Evolutionary conservation across 2,797 vertebrate genomes (phyloP), one percentile per base, ranked within the genome.

Genomic region (Labroides dimidiatus): DNA sequence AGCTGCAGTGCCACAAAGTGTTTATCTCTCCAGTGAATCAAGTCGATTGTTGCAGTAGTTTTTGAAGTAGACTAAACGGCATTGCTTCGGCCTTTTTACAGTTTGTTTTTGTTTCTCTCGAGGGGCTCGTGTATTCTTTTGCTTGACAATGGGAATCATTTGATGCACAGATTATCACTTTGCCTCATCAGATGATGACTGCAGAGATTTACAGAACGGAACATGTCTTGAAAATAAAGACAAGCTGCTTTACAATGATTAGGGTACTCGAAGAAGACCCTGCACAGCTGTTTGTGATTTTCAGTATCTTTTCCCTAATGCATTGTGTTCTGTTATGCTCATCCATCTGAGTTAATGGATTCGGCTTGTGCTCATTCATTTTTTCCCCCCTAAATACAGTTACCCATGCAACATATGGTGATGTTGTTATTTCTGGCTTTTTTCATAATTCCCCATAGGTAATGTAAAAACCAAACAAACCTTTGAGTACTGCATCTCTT

Each of bases 181-280:
- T 23, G 14, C 50, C 43, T 78, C 55, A 52, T 64, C 55, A 78
- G 39, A 73, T 42, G 19, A 17, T 6, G 14, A 39, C 54, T 11
- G 15, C 30, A 11, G n/a, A 70, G 59, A 77, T 83, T 80, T 67
- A 75, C 67, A 61, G 73, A 81, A 54, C 52, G 77, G 51, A 54
- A 55, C 15, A 15, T 48, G 33, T 48, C 56, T 53, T 55, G 37
- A 42, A 52, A 21, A 39, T 57, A 62, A 49, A 56, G 47, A 65
- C 12, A 2, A 56, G 36, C 63, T 45, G 41, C 58, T 71, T 52
- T 50, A 19, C 50, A 55, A 7, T 42, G 60, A 69, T 48, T 20
- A 43, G 36, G 21, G 24, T 47, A 27, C 53, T 59, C 64, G 58
- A 53, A 53, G 55, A 59, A 57, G 47, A 73, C 65, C 62, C 13